phyloP scores from a whole-genome alignment of 2,888 invertebrate species.

The Hipparchia semele region DNA sequence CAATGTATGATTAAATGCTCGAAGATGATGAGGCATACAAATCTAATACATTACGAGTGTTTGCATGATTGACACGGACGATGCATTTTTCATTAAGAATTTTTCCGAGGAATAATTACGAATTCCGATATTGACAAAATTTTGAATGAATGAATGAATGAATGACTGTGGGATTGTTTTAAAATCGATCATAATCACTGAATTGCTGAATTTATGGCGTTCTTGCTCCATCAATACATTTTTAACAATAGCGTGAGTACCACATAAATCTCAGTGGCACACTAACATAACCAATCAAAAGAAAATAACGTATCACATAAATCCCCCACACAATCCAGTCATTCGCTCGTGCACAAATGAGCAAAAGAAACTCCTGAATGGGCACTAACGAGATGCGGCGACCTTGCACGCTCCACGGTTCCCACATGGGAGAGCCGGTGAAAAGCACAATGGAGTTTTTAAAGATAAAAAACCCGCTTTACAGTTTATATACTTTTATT shows the following conservation, averaged over 20 bases:
- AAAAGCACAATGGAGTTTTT: constrained; percentile 22
- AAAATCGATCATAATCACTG: too few species aligned
- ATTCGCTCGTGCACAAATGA: constrained; percentile 5
- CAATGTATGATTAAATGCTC: constrained; percentile 7
- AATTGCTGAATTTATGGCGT: too few species aligned
- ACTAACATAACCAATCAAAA: background rate
- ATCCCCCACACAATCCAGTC: constrained; percentile 4
- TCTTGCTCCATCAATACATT: too few species aligned
- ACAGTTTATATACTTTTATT: constrained; percentile 12
- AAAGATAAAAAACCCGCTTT: constrained; percentile 14
- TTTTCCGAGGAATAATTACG: background rate
- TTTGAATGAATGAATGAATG: too few species aligned
- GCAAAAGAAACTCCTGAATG: constrained; percentile 25
- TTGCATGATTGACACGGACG: constrained; percentile 18
- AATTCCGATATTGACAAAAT: background rate
- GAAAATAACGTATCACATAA: background rate
- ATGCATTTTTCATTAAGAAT: constrained; percentile 12
- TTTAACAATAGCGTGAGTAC: too few species aligned
- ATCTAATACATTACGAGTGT: constrained; percentile 14
- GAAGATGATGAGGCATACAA: constrained; percentile 9
- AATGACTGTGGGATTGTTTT: too few species aligned
- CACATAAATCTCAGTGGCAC: background rate
- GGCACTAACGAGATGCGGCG: constrained; percentile 29
- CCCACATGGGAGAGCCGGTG: constrained; percentile 22
- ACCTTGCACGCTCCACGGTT: constrained; percentile 25